Base-by-base conservation (phyloP, 2,797 vertebrate species). In the Rhadinocentrus ornatus region DNA sequence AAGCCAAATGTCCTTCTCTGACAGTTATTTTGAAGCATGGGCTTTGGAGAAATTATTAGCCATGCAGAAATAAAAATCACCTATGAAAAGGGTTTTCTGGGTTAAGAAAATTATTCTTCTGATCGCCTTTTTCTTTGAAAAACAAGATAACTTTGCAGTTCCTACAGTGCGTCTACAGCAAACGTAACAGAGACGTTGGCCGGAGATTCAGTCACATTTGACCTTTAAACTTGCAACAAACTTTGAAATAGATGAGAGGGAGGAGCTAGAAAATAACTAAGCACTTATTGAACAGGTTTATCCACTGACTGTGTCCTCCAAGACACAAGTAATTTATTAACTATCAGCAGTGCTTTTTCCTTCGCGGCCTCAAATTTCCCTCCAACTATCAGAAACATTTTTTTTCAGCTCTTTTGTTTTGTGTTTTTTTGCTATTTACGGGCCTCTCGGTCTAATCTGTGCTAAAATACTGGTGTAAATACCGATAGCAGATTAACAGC, bases 281-380 rank as follows among this genome's bases (percentile, higher is more conserved):
- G 31, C 73, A 75, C 50, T 68, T 73, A 69, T 46, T 78, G 26
- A 84, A 67, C 61, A 34, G 63, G 46, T 75, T 69, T 69, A 58
- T 64, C 77, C 54, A 58, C n/a, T 13, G 9, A 60, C 32, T 29
- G 22, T 22, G 46, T 46, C 20, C 7, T 22, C n/a, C 20, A n/a
- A 46, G 18, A 46, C 10, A 61, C 0, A 24, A 46, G 74, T 85
- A 37, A 87, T 41, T 82, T 39, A 84, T 83, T 88, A 86, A 81
- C 73, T 11, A 16, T 10, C 27, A 69, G 24, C 26, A 46, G 26
- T 15, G 15, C 7, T 1, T 20, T 13, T 35, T 60, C 54, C 63
- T 65, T 62, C 27, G 22, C 13, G 0, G 32, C 32, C 52, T 32
- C 56, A 44, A 66, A 46, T 37, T 66, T 82, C 68, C 61, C 66